Conservation (phyloP, 2,888 invertebrate species). For the Alviniconcha strummeri region DNA sequence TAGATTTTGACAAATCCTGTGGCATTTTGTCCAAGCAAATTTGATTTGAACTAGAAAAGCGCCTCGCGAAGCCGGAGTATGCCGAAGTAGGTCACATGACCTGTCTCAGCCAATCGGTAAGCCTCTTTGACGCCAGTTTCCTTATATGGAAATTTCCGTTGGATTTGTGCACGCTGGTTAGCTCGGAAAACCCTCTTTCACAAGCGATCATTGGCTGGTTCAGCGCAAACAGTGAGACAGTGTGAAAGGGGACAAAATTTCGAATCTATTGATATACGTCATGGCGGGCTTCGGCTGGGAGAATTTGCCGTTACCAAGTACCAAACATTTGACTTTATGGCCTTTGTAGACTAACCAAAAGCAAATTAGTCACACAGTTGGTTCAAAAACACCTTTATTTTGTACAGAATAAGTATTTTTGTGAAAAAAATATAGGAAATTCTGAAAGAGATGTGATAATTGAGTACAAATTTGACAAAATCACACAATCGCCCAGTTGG, state of each 20-base stretch:
- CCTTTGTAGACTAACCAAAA: not conserved
- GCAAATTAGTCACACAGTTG: not conserved
- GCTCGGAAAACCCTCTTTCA: not conserved
- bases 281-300: not conserved
- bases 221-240: not conserved
- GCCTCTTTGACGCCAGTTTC: not conserved
- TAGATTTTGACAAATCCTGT: not conserved
- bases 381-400: not conserved
- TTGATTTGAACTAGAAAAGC: too few relatives aligned
- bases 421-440: not conserved
- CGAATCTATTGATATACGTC: not conserved
- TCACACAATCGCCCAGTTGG: too few relatives aligned
- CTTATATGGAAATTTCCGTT: conserved; percentile 1
- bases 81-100: not conserved
- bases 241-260: not conserved
- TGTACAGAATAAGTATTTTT: not conserved
- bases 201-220: not conserved
- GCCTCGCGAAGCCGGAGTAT: not conserved
- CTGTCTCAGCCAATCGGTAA: not conserved
- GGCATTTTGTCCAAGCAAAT: not conserved
- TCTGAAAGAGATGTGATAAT: not conserved
- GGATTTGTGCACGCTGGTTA: not conserved
- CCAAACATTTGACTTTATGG: not conserved
- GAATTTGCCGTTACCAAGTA: not conserved
- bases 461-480: too few relatives aligned